Base-by-base conservation (phyloP, 2,113 vertebrate species). In the Aegypius monachus region DNA sequence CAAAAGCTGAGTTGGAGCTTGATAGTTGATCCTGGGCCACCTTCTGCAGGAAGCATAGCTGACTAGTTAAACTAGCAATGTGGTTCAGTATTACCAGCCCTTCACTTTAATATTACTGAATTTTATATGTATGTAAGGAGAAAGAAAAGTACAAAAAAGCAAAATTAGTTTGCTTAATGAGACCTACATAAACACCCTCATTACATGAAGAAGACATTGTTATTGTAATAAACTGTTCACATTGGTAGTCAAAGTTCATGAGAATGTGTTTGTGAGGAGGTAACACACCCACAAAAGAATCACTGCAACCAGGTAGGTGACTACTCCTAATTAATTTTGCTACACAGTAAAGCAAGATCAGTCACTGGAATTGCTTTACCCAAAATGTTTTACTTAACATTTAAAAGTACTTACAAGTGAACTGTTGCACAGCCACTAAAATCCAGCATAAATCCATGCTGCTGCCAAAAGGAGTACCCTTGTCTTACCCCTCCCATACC, bases 211-310 rank as follows among this genome's bases (percentile, higher is more conserved):
- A 25, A n/a, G 6, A 27, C 32, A 29, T 10, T 67, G 45, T 29
- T 53, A 48, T 12, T 70, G 61, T 32, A 74, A 42, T 26, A 73
- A 91, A 45, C 65, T 42, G 10, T 65, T 59, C 29, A 21, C 20
- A 7, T 0, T 18, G 21, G 25, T 14, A 47, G 25, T 11, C 32
- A 31, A 0, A 5, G 42, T 23, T 36, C 26, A 81, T 2, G 6
- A 63, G 31, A 11, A 53, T 27, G 52, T 36, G 26, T 27, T 81
- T 65, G 23, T 26, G 29, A 48, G 47, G n/a, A 71, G 21, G 25
- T 48, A 78, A 42, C 17, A 15, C 5, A 27, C 7, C 16, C 21
- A 56, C 17, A 26, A 16, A 70, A 70, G 42, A 85, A 88, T 52
- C 18, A 29, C 43, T 78, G 29, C 40, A 73, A 17, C 16, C 53